These are phyloP conservation scores for Heliothis peltigera DNA, from an alignment of 2,888 invertebrate species.

Conservation along the genomic window DNA sequence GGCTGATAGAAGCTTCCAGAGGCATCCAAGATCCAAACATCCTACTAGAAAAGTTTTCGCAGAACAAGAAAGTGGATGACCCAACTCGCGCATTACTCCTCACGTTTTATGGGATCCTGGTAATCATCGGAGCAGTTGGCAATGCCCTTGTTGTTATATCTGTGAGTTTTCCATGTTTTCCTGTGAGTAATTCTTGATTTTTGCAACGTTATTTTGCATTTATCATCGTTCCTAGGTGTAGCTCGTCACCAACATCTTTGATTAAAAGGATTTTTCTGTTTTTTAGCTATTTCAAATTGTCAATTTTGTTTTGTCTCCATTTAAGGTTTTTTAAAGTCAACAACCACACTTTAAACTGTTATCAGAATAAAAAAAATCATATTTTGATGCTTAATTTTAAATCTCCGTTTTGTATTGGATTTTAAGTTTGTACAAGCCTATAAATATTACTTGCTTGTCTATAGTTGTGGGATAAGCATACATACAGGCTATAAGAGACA, in stretches of 20 bases:
- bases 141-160: conserved; percentile 95
- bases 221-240: neutral
- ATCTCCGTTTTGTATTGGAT: too few relatives aligned
- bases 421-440: too few relatives aligned
- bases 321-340: too few relatives aligned
- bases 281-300: too few relatives aligned
- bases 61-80: conserved; percentile 93
- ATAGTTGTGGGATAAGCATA: too few relatives aligned
- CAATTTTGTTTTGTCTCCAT: too few relatives aligned
- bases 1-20: conserved; percentile 84
- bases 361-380: too few relatives aligned
- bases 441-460: too few relatives aligned
- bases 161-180: conserved; percentile 74
- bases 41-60: conserved; percentile 91
- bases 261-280: too few relatives aligned
- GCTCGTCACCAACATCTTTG: neutral
- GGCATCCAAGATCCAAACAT: conserved; percentile 82
- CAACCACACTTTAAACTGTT: too few relatives aligned
- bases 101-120: conserved; percentile 93
- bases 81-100: conserved; percentile 92
- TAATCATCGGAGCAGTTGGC: conserved; percentile 95
- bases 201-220: neutral
- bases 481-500: too few relatives aligned
- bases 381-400: too few relatives aligned
- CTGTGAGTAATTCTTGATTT: conserved; percentile 2